These are phyloP conservation scores for Luffia ferchaultella DNA, from an alignment of 2,888 invertebrate genomes.

Conservation along the genomic window DNA sequence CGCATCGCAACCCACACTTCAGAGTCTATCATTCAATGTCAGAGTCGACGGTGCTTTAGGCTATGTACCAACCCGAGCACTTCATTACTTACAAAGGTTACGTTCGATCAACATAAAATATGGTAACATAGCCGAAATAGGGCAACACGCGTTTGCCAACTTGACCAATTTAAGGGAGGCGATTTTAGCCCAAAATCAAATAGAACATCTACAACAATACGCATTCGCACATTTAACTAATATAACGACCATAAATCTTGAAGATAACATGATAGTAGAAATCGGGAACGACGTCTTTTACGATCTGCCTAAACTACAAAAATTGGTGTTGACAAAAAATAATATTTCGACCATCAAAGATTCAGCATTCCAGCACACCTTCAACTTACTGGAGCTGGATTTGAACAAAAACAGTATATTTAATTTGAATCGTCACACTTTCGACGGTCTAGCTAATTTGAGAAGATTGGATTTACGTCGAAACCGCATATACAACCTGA, in stretches of 20 bases:
- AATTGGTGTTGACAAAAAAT: constrained; percentile 85
- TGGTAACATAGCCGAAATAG: constrained; percentile 74
- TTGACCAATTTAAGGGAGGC: constrained; percentile 73
- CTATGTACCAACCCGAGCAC: constrained; percentile 75
- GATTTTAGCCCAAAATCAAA: constrained; percentile 73
- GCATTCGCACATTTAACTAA: constrained; percentile 78
- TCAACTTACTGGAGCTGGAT: constrained; percentile 80
- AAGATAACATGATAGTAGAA: constrained; percentile 79
- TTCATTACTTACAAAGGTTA: constrained; percentile 72
- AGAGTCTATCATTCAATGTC: constrained; percentile 76
- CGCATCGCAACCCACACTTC: constrained; percentile 73
- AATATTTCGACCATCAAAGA: constrained; percentile 85
- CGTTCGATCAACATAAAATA: constrained; percentile 75
- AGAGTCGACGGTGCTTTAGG: constrained; percentile 73
- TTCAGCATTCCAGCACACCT: constrained; percentile 79
- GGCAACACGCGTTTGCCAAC: constrained; percentile 78
- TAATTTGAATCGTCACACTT: constrained; percentile 78
- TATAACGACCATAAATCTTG: constrained; percentile 73
- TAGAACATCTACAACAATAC: constrained; percentile 71
- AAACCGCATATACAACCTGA: constrained; percentile 80
- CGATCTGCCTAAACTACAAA: constrained; percentile 74
- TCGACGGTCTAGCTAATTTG: constrained; percentile 78
- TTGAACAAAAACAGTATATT: constrained; percentile 80
- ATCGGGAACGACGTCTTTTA: constrained; percentile 77
- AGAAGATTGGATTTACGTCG: constrained; percentile 76